Conservation (phyloP, 53 echinoderm and acorn worm species). For the Henricia sp. region DNA sequence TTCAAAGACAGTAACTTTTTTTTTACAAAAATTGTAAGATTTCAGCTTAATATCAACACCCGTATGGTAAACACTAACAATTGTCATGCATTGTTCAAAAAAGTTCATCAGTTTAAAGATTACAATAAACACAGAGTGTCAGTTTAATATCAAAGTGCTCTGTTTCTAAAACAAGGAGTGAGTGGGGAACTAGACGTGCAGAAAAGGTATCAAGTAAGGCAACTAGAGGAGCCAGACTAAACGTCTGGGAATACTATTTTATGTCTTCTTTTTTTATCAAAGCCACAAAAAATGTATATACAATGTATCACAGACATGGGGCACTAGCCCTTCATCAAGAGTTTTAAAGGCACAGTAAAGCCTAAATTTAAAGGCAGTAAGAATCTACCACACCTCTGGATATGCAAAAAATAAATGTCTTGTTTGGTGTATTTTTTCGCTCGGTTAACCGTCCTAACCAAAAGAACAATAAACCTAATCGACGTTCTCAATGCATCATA, state of each 20-base stretch:
- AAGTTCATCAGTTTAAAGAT: conserved; percentile 26
- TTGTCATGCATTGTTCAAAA: conserved; percentile 64
- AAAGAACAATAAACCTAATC: neutral
- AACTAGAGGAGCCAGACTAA: conserved; percentile 62
- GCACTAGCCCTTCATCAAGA: neutral
- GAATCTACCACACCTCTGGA: conserved; percentile 5
- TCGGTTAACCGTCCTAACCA: neutral
- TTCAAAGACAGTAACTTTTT: conserved; percentile 72
- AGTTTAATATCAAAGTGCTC: conserved; percentile 61
- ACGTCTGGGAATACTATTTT: conserved; percentile 61
- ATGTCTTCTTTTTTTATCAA: conserved; percentile 50
- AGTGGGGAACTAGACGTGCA: conserved; percentile 59
- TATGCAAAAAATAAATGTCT: neutral
- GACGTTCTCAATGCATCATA: no score
- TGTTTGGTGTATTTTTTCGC: neutral
- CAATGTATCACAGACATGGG: conserved; percentile 20
- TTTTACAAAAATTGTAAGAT: conserved; percentile 63
- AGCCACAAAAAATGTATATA: conserved; percentile 63
- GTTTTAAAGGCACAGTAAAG: conserved; percentile 45
- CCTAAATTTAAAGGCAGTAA: neutral
- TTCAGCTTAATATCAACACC: conserved; percentile 67
- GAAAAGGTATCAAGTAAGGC: conserved; percentile 67
- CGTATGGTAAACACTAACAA: conserved; percentile 57
- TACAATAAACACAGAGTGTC: conserved; percentile 47
- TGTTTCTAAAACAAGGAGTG: conserved; percentile 51